Base-by-base conservation (phyloP, 2,888 invertebrate species). In the Zhuqinia jingwanae region DNA sequence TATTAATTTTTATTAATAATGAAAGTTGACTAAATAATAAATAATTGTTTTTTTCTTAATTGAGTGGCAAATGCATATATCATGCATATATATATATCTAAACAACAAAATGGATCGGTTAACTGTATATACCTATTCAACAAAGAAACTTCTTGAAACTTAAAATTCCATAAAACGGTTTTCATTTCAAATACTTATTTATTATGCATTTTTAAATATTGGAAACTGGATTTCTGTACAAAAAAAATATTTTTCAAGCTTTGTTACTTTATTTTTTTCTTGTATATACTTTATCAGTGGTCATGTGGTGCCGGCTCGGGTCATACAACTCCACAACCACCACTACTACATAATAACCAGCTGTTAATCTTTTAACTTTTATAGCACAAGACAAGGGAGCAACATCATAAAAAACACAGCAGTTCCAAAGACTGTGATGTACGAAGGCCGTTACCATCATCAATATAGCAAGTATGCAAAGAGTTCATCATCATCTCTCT, bases 301-400 rank as follows among this genome's bases (percentile, higher is more conserved):
- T 65, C 36, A 65, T 65, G 65, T 65, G 65, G 42, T 65, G 65
- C 65, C 65, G 65, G 65, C 36, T 65, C 36, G 42, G 65, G 65
- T 65, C 65, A 65, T 65, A 65, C 53, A n/a, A 53, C 11, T 60
- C 60, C 60, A 60, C 27, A 60, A 15, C 36, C 36, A 36, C 36
- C 15, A 22, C 5, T 25, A 53, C 17, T 10, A 2, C 22, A 30
- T 15, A 65, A n/a, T 17, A 36, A 65, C 65, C 65, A 65, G 65
- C 65, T 65, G 65, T 42, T 65, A 65, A 65, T 36, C 65, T 65
- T 65, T 36, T 65, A 36, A 22, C 22, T 65, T 65, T 65, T 65
- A 36, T 65, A 65, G 65, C 65, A 65, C 36, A 65, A 65, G 65
- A 11, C 25, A 22, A 22, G 20, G 53, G n/a, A n/a, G n/a, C n/a